Evolutionary conservation across 2,888 invertebrate genomes (phyloP).

Genomic region (Drosophila paracracens): DNA sequence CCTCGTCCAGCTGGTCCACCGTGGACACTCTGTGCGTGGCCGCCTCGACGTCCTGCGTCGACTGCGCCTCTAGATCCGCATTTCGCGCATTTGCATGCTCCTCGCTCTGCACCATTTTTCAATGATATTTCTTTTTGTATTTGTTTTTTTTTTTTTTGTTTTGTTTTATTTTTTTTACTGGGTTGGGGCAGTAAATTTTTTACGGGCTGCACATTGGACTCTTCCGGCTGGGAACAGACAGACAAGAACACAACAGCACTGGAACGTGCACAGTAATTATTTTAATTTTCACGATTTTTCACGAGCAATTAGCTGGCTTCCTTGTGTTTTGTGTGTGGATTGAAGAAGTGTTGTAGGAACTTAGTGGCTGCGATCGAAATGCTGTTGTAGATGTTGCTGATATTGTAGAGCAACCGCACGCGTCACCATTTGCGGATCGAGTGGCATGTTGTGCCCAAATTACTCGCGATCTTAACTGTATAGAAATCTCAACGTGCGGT

Average conservation of each 20-base stretch:
- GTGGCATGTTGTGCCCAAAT: conserved; percentile 63
- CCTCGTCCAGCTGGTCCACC: conserved; percentile 34
- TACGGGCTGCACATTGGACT: conserved; percentile 41
- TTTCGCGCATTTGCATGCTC: conserved; percentile 22
- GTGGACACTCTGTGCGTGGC: not conserved
- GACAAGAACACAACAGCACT: conserved; percentile 13
- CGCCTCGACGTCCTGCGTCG: conserved; percentile 40
- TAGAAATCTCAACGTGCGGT: conserved; percentile 5
- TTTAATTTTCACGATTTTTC: conserved; percentile 58
- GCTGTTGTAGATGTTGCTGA: conserved; percentile 15
- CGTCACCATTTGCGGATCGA: conserved; percentile 61
- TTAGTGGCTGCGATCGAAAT: conserved; percentile 26
- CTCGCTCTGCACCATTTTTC: conserved; percentile 64
- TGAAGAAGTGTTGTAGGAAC: conserved; percentile 4
- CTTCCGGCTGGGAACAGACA: conserved; percentile 38
- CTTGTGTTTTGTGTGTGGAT: not conserved
- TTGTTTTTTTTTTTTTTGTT: not conserved
- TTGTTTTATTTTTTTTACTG: not conserved
- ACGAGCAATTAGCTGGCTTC: conserved; percentile 56
- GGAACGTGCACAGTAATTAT: conserved; percentile 56
- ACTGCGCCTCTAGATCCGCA: conserved; percentile 21
- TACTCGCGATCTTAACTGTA: conserved; percentile 70
- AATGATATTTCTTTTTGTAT: not conserved
- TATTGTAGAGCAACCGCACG: conserved; percentile 62
- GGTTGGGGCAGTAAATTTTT: conserved; percentile 4